Base-by-base conservation (phyloP, 1,140 invertebrate species). In the Leptestheria dahalacensis region DNA sequence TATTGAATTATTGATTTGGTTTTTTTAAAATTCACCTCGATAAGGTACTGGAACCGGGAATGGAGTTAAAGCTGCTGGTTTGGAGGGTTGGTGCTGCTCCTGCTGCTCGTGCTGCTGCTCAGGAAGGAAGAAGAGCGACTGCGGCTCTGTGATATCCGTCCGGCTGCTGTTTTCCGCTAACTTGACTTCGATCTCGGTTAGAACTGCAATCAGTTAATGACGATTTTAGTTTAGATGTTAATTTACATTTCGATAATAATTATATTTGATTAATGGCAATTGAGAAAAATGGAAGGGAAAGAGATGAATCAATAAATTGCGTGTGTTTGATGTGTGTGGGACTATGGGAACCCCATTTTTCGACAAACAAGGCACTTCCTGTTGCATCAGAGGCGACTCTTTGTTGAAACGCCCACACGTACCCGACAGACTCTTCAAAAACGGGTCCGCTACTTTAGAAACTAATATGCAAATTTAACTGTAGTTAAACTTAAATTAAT, bases 21-120 rank as follows among this genome's bases (percentile, higher is more conserved):
- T 33, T 55, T 55, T n/a, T 20, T 55, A 10, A 55, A 29, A 55
- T 20, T 55, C 21, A 55, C 53, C 53, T 29, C 53, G 53, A 55
- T 55, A 55, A 28, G 53, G n/a, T n/a, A n/a, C n/a, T n/a, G n/a
- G 53, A n/a, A 55, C 26, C 3, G 53, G 53, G 3, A 55, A 20
- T 25, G 53, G 53, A 28, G 53, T 24, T 28, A 25, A 3, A 29
- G 21, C 53, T 33, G 53, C 1, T 3, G 53, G 23, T 55, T 20
- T 28, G 25, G 33, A 41, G 33, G 33, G 33, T 15, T 41, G 33
- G 6, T 41, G 6, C 33, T 9, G 33, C 6, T 41, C 15, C 33
- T 41, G 33, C 33, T 41, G 33, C 33, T 41, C 6, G 6, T 41
- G 33, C 15, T 41, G 33, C 15, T 9, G 33, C 33, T 41, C 6